A percentile compares a stretch with the other conserved stretches of the same genome.
Evolutionary conservation across 2,113 vertebrate genomes (phyloP).

Genomic region (Theropithecus gelada): DNA sequence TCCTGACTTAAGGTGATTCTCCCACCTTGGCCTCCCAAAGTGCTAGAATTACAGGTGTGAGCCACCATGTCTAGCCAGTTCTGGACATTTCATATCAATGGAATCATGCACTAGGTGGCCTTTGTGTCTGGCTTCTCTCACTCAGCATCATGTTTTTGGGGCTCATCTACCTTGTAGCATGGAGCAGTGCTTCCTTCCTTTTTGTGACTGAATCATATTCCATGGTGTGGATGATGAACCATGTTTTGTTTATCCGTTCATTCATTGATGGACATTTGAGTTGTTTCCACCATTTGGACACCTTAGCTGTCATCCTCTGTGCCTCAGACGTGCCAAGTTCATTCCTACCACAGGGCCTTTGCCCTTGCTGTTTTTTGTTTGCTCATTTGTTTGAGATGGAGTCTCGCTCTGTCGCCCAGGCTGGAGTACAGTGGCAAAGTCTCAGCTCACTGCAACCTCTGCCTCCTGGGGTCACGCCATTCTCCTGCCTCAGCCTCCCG

Average conservation of each 20-base stretch:
- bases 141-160: not conserved
- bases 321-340: accelerated
- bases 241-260: accelerated
- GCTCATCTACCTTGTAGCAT: not conserved
- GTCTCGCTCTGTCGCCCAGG: too few species aligned
- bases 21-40: too few species aligned
- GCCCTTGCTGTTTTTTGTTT: too few species aligned
- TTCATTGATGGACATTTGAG: accelerated
- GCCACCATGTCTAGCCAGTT: not conserved
- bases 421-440: too few species aligned
- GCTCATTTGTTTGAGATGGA: too few species aligned
- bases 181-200: not conserved
- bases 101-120: not conserved
- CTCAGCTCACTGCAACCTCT: too few species aligned
- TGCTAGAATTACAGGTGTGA: not conserved
- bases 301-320: not conserved
- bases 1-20: too few species aligned
- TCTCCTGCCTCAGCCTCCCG: too few species aligned
- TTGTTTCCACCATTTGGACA: too few species aligned
- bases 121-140: not conserved
- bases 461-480: too few species aligned
- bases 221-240: accelerated
- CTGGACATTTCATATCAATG: not conserved
- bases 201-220: not conserved
- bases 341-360: not conserved